Evolutionary conservation across 2,797 vertebrate genomes (phyloP).

Genomic region (Cichlasoma orientale): DNA sequence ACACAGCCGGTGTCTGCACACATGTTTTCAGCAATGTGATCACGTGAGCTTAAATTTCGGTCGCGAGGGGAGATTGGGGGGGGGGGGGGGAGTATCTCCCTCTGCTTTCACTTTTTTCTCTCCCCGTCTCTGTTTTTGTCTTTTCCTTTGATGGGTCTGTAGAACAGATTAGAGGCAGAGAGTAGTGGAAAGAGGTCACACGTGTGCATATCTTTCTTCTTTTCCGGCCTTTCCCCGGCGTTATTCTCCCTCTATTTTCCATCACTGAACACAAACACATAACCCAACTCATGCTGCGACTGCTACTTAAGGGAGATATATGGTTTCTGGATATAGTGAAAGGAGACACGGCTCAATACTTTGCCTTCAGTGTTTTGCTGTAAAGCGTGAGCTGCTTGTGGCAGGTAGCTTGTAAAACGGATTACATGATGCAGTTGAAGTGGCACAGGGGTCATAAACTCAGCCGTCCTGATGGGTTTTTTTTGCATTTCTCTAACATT

Average conservation of each 20-base stretch:
- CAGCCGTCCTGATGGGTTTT: neutral
- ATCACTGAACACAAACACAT: slow-evolving; percentile 18
- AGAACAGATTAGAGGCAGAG: slow-evolving; percentile 51
- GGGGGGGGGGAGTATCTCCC: neutral
- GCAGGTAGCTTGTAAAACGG: neutral
- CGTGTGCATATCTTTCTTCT: slow-evolving; percentile 33
- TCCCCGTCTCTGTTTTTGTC: slow-evolving; percentile 10
- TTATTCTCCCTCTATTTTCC: slow-evolving; percentile 29
- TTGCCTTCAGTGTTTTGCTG: neutral
- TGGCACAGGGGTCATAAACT: neutral
- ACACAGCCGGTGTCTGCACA: neutral
- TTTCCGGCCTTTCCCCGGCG: slow-evolving; percentile 13
- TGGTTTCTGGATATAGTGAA: slow-evolving; percentile 20
- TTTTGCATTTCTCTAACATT: neutral
- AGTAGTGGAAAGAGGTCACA: slow-evolving; percentile 38
- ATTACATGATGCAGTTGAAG: neutral
- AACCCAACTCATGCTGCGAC: neutral
- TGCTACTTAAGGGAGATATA: slow-evolving; percentile 13
- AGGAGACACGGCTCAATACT: neutral
- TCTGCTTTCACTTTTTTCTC: neutral
- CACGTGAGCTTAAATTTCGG: slow-evolving; percentile 6
- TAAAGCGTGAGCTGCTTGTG: neutral
- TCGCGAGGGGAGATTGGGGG: neutral
- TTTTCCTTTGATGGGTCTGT: slow-evolving; percentile 36
- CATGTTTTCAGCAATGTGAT: neutral